Evolutionary conservation across 2,797 vertebrate genomes (phyloP).

Genomic region (Cossypha niveicapilla): DNA sequence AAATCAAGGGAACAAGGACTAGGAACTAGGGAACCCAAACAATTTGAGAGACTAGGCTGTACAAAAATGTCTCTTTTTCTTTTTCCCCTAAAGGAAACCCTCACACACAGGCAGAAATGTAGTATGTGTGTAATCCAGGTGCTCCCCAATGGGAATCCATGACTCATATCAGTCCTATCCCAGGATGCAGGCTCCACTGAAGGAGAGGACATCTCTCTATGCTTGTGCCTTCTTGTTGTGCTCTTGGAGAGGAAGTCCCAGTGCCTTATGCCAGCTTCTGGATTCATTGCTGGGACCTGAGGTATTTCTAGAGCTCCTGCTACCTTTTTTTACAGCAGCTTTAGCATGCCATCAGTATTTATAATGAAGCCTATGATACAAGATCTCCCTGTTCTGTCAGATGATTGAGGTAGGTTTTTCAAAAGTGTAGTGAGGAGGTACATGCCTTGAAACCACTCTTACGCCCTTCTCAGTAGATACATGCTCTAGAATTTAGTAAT

Average conservation of each 20-base stretch:
- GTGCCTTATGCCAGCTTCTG: neutral
- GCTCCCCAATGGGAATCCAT: fast-evolving
- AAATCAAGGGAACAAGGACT: neutral
- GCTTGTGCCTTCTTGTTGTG: neutral
- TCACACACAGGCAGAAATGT: neutral
- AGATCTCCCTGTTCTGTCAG: neutral
- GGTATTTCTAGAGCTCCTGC: neutral
- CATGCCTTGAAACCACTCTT: neutral
- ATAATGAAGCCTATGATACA: neutral
- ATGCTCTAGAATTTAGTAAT: neutral
- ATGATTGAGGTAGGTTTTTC: neutral
- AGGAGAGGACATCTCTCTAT: neutral
- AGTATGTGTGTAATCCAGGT: fast-evolving
- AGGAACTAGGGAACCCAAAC: neutral
- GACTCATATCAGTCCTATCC: neutral
- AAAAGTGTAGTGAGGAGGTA: neutral
- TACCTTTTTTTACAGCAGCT: neutral
- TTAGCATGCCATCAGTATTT: neutral
- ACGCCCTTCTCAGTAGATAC: neutral
- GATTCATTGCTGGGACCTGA: neutral
- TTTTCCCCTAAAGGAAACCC: neutral
- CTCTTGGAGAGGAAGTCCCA: neutral
- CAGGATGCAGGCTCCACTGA: neutral
- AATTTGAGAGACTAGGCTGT: neutral
- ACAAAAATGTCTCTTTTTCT: neutral